Evolutionary conservation across 2,797 vertebrate species (phyloP).

Genomic region (Oceanodroma leucorhoa): DNA sequence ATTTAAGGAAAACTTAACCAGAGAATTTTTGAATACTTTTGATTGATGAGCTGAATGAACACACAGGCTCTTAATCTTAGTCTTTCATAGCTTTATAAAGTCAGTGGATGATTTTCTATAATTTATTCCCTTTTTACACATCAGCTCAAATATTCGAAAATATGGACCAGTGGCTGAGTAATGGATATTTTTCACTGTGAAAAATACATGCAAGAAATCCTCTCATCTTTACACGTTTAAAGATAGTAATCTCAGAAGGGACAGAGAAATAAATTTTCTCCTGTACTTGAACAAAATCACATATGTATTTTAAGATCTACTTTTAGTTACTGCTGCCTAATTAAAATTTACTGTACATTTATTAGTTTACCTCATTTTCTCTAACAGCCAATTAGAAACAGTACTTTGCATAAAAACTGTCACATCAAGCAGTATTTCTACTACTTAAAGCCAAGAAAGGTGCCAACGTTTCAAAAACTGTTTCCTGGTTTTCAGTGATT

Average conservation of each 20-base stretch:
- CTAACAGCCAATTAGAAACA: background rate
- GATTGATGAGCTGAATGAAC: background rate
- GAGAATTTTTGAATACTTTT: background rate
- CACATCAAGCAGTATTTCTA: background rate
- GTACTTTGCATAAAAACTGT: background rate
- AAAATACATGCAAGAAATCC: background rate
- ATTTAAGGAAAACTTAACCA: background rate
- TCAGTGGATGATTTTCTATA: background rate
- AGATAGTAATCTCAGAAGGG: background rate
- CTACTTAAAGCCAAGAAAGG: background rate
- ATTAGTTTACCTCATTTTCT: background rate
- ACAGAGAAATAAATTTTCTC: background rate
- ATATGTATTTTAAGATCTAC: background rate
- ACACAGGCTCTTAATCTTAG: background rate
- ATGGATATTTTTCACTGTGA: background rate
- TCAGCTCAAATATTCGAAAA: conserved; percentile 6
- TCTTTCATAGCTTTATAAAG: background rate
- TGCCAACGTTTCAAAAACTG: background rate
- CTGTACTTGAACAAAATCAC: background rate
- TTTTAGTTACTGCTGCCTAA: background rate
- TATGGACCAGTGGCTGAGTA: background rate
- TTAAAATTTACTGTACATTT: background rate
- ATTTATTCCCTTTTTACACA: conserved; percentile 11
- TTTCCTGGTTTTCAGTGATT: background rate
- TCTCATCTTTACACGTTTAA: background rate